Percentiles rank a stretch among this genome's conserved stretches.
These are phyloP conservation scores for Campoplex capitator DNA, from an alignment of 2,888 invertebrate species.

Conservation along the genomic window DNA sequence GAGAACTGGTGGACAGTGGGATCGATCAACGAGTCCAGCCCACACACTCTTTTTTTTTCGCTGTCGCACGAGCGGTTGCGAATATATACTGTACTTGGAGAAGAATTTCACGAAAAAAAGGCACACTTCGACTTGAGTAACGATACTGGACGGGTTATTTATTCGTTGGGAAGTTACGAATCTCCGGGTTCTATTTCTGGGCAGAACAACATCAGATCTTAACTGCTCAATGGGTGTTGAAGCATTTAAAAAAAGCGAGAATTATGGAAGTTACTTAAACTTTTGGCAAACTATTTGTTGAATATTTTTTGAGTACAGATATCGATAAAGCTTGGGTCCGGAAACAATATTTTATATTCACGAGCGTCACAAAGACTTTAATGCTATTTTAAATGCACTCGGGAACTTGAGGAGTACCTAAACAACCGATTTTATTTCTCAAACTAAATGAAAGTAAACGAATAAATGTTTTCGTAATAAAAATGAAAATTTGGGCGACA, in stretches of 20 bases:
- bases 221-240: background rate
- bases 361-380: background rate
- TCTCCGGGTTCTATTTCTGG: conserved; percentile 24
- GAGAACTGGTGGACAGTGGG: conserved; percentile 43
- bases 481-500: background rate
- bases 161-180: conserved; percentile 43
- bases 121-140: conserved; percentile 55
- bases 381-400: background rate
- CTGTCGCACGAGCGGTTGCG: conserved; percentile 34
- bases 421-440: background rate
- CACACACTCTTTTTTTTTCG: conserved; percentile 55
- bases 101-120: conserved; percentile 49
- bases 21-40: conserved; percentile 61
- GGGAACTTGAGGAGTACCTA: background rate
- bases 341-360: background rate
- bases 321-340: background rate
- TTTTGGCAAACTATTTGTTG: background rate
- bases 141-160: conserved; percentile 62
- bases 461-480: background rate
- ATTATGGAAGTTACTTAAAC: background rate
- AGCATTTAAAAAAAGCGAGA: background rate
- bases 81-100: conserved; percentile 27
- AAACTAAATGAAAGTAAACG: background rate
- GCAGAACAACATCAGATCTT: conserved; percentile 2
- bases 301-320: background rate